Evolutionary conservation across 1,140 invertebrate species (phyloP).

Genomic region (Contarinia nasturtii): DNA sequence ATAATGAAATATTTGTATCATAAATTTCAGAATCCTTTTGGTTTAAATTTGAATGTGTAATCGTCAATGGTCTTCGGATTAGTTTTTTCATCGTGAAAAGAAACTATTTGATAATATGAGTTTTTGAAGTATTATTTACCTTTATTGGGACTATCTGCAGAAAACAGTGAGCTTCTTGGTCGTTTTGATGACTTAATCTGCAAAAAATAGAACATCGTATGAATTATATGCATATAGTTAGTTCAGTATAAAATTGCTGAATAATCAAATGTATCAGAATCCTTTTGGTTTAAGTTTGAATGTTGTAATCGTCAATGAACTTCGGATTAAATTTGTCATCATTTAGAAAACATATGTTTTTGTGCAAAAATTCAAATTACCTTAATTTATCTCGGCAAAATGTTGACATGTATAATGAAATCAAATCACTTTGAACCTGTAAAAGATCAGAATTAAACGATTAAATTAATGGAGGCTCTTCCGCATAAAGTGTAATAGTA

Average conservation of each 20-base stretch:
- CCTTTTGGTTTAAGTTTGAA: constrained; percentile 1
- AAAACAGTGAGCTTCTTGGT: too few species aligned
- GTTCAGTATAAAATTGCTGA: too few species aligned
- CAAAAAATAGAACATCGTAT: background rate
- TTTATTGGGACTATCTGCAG: too few species aligned
- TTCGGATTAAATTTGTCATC: background rate
- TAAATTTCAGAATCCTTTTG: background rate
- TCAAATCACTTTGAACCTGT: background rate
- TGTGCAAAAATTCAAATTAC: background rate
- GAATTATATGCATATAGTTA: background rate
- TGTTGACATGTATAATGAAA: background rate
- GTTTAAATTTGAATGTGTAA: background rate
- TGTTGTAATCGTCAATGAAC: background rate
- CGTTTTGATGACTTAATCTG: background rate
- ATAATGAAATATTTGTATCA: too few species aligned
- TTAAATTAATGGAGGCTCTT: too few species aligned
- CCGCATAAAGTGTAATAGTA: too few species aligned
- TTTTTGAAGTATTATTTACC: too few species aligned
- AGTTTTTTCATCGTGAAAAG: background rate
- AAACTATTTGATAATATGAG: background rate
- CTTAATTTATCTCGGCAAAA: background rate
- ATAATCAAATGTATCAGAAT: too few species aligned
- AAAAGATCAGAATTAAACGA: too few species aligned
- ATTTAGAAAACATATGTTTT: background rate
- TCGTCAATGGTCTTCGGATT: background rate